These are phyloP conservation scores for Siphamia tubifer DNA, from an alignment of 2,113 vertebrate genomes.

Conservation along the genomic window DNA sequence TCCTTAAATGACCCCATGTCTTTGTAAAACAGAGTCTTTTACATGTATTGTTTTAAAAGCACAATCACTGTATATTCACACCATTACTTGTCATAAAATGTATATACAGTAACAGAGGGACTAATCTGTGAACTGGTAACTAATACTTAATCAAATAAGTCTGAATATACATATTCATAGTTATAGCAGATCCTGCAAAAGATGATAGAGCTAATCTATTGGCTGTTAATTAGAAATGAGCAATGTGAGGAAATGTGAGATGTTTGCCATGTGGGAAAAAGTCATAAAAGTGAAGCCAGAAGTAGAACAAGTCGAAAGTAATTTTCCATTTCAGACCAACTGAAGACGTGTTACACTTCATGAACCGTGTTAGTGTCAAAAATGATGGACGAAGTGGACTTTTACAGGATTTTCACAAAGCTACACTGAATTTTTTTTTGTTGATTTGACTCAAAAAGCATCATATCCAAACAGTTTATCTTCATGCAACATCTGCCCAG, in stretches of 20 bases:
- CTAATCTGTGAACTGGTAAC: conserved; percentile 49
- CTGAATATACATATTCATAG: neutral
- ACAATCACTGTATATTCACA: neutral
- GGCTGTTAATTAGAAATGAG: conserved; percentile 40
- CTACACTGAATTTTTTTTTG: no score
- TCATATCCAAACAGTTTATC: neutral
- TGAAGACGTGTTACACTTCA: conserved; percentile 23
- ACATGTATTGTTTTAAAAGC: conserved; percentile 23
- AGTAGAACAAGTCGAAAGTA: neutral
- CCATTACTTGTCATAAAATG: conserved; percentile 47
- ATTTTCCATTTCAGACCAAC: neutral
- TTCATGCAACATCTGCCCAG: neutral
- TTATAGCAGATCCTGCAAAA: conserved; percentile 18
- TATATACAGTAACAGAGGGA: conserved; percentile 24
- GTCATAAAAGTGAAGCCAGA: neutral
- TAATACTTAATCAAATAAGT: conserved; percentile 28
- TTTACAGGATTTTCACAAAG: neutral
- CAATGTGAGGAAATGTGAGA: conserved; percentile 2
- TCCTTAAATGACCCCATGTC: no score
- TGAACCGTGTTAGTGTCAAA: conserved; percentile 1
- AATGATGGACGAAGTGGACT: neutral
- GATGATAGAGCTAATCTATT: conserved; percentile 41
- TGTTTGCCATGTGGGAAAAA: neutral
- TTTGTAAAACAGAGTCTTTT: no score
- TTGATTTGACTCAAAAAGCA: conserved; percentile 1